Conservation (phyloP, 2,113 vertebrate species). For the Andinoacara biseriatus region DNA sequence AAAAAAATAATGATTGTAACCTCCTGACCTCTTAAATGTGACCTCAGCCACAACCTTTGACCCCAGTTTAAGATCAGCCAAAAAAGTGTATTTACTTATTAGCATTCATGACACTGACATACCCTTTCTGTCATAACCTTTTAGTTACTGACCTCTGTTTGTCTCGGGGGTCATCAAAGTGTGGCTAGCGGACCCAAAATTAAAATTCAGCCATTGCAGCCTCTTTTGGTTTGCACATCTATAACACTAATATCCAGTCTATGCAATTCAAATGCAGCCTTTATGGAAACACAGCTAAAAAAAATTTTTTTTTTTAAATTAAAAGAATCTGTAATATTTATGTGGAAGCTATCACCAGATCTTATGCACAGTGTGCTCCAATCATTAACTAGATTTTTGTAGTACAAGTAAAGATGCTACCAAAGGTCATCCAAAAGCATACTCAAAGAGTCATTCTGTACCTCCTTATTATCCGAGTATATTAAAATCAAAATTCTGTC, state of each 20-base stretch:
- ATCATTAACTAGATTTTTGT: neutral
- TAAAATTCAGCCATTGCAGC: slow-evolving; percentile 2
- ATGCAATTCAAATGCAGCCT: neutral
- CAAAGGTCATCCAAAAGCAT: neutral
- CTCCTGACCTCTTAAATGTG: slow-evolving; percentile 55
- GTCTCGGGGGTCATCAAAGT: neutral
- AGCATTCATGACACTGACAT: slow-evolving; percentile 42
- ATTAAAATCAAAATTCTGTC: neutral
- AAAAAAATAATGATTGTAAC: slow-evolving; percentile 66
- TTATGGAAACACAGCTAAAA: no score
- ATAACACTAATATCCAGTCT: neutral
- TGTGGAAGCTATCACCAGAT: neutral
- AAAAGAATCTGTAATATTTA: neutral
- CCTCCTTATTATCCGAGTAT: neutral
- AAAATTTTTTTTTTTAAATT: no score
- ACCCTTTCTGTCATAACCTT: slow-evolving; percentile 29
- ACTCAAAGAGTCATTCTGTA: neutral
- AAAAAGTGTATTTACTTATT: slow-evolving; percentile 48
- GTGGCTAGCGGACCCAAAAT: neutral
- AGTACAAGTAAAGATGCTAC: no score
- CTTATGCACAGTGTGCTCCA: neutral
- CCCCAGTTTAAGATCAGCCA: slow-evolving; percentile 38
- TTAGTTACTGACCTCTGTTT: slow-evolving; percentile 22
- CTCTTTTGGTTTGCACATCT: neutral
- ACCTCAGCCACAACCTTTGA: slow-evolving; percentile 35